A percentile compares a stretch with the other conserved stretches of the same genome.
Conservation (phyloP, 2,797 vertebrate species). For the Hyperoplus lanceolatus region DNA sequence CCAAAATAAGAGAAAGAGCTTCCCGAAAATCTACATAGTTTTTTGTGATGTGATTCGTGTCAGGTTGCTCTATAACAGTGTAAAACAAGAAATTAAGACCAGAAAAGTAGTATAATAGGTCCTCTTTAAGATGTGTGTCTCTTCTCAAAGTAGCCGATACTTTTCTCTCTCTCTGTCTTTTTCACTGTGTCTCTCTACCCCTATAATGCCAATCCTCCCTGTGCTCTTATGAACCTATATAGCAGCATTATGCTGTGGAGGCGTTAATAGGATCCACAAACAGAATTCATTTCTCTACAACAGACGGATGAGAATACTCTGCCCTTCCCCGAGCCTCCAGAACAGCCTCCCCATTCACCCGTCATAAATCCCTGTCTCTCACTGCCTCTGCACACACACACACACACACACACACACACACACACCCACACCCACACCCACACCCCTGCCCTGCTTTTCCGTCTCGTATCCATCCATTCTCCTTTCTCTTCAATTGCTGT, state of each 20-base stretch:
- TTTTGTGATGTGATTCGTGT: too few species aligned
- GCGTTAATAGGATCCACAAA: constrained; percentile 72
- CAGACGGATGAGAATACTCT: constrained; percentile 63
- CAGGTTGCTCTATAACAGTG: too few species aligned
- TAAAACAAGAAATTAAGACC: too few species aligned
- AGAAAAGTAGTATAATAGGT: too few species aligned
- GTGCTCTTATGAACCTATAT: constrained; percentile 36
- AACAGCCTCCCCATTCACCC: constrained; percentile 43
- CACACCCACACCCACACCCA: background rate
- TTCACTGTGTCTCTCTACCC: background rate
- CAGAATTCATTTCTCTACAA: constrained; percentile 63
- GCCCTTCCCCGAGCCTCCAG: constrained; percentile 38
- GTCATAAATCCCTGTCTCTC: constrained; percentile 68
- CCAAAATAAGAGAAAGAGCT: too few species aligned
- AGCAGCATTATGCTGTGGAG: constrained; percentile 46
- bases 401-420: background rate
- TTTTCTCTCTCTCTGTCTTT: constrained; percentile 4
- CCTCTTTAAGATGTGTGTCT: constrained; percentile 22
- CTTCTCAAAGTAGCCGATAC: constrained; percentile 11
- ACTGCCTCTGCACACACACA: constrained; percentile 35
- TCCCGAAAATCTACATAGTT: too few species aligned
- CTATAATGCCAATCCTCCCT: constrained; percentile 30
- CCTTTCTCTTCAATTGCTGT: constrained; percentile 32
- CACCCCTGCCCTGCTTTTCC: constrained; percentile 20
- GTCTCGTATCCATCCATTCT: constrained; percentile 16